Evolutionary conservation across 1,140 invertebrate genomes (phyloP), one percentile per base, ranked within the genome.

Genomic region (Drosophila trapezifrons): DNA sequence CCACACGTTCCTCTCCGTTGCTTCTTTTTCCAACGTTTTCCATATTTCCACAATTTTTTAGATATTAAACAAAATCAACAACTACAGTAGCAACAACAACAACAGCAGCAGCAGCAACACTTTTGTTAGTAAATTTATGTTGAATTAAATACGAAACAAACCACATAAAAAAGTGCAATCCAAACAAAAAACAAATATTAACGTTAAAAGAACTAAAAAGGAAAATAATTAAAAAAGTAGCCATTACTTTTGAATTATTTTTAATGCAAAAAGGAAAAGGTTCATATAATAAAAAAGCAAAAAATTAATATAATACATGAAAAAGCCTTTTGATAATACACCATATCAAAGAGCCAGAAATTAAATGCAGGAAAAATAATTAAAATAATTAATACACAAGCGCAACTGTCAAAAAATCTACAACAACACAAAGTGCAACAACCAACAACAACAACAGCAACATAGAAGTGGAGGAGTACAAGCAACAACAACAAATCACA

Each of bases 231-330:
- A 91, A 89, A 89, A 78, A 91, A 90, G 85, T 90, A 81, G 49
- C 49, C 63, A 74, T 81, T 85, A 90, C 85, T 89, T 89, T 89
- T 89, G 85, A 89, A 89, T 90, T 89, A 84, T 89, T 89, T 90
- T 76, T 49, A 70, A 72, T 72, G 58, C 63, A 81, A 80, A 76
- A 59, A 18, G 40, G 15, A 76, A 62, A 57, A 71, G 32, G 67
- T 70, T 71, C 51, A 37, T 46, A 60, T 22, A 29, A 58, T 37
- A 27, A 13, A n/a, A 27, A 37, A 40, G 38, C n/a, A 54, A 42
- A 47, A 32, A 49, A 60, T 45, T 54, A 65, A 79, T 64, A 52
- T 38, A 52, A 42, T 29, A 29, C 27, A 47, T 37, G 32, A 17
- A 27, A 70, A 69, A 38, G 25, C 47, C 32, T 69, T 46, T 56